These are phyloP conservation scores for Phthorimaea operculella DNA, from an alignment of 1,140 invertebrate genomes.

Conservation along the genomic window DNA sequence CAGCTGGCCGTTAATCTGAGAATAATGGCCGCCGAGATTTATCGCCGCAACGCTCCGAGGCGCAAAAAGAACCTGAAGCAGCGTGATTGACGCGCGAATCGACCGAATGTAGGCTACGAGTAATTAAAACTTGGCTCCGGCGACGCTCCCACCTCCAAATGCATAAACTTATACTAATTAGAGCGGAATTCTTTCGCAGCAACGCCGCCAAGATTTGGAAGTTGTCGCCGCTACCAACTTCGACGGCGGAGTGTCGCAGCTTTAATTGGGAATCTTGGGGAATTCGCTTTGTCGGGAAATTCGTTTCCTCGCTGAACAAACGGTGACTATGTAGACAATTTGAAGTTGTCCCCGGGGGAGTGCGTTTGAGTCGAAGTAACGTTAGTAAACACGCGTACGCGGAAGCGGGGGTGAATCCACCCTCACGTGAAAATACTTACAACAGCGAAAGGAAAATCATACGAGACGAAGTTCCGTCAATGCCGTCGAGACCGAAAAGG, in stretches of 20 bases:
- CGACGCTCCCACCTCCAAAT: slow-evolving; percentile 35
- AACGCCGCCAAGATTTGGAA: slow-evolving; percentile 44
- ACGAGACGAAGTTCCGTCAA: slow-evolving; percentile 16
- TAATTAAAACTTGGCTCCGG: slow-evolving; percentile 56
- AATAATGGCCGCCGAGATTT: slow-evolving; percentile 47
- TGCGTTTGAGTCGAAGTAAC: neutral
- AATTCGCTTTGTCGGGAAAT: slow-evolving; percentile 55
- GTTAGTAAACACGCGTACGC: slow-evolving; percentile 20
- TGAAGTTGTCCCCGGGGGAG: slow-evolving; percentile 16
- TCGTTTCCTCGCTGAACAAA: slow-evolving; percentile 36
- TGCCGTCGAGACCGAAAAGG: slow-evolving; percentile 14
- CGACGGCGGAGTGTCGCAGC: slow-evolving; percentile 43
- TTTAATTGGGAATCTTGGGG: slow-evolving; percentile 62
- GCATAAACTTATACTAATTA: slow-evolving; percentile 63
- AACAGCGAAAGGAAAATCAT: slow-evolving; percentile 24
- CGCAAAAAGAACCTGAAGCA: slow-evolving; percentile 28
- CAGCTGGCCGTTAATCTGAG: slow-evolving; percentile 46
- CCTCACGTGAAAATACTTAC: slow-evolving; percentile 24
- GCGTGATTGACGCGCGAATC: slow-evolving; percentile 33
- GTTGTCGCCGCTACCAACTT: slow-evolving; percentile 39
- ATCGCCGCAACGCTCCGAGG: slow-evolving; percentile 22
- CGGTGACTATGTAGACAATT: slow-evolving; percentile 32
- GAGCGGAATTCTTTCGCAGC: slow-evolving; percentile 53
- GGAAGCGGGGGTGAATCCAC: slow-evolving; percentile 12
- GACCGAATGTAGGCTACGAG: slow-evolving; percentile 17